These are phyloP conservation scores for Mesorhabditis belari DNA, from an alignment of 2,888 invertebrate genomes.

Conservation along the genomic window DNA sequence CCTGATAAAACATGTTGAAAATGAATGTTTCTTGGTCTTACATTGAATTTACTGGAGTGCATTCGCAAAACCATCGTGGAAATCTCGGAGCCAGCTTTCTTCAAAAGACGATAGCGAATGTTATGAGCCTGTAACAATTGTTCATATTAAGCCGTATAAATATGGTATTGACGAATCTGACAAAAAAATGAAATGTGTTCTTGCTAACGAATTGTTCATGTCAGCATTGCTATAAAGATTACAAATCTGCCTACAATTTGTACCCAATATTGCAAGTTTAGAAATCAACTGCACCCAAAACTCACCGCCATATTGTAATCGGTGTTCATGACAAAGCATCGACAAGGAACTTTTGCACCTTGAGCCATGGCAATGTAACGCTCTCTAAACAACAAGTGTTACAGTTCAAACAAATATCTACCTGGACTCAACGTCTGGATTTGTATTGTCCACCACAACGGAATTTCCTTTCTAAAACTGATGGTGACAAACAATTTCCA, in stretches of 20 bases:
- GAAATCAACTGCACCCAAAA: too few species aligned
- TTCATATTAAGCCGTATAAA: not conserved
- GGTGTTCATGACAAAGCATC: conserved; percentile 66
- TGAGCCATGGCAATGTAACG: conserved; percentile 34
- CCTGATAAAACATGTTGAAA: conserved; percentile 71
- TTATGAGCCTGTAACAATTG: not conserved
- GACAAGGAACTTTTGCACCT: conserved; percentile 59
- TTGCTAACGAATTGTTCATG: too few species aligned
- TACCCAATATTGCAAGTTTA: too few species aligned
- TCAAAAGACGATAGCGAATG: conserved; percentile 15
- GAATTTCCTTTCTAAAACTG: conserved; percentile 59
- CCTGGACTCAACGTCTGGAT: conserved; percentile 60
- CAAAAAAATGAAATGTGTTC: too few species aligned
- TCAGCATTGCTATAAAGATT: too few species aligned
- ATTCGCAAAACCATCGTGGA: conserved; percentile 77
- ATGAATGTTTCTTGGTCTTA: too few species aligned
- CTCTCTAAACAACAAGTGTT: conserved; percentile 11
- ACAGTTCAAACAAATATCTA: not conserved
- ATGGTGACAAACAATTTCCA: too few species aligned
- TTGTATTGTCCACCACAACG: conserved; percentile 83
- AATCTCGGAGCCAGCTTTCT: conserved; percentile 58
- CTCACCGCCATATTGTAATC: not conserved
- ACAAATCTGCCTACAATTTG: too few species aligned
- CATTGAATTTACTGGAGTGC: conserved; percentile 72
- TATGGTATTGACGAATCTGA: too few species aligned